phyloP scores from a whole-genome alignment of 2,113 vertebrate genomes.

The Marmota flaviventris region DNA sequence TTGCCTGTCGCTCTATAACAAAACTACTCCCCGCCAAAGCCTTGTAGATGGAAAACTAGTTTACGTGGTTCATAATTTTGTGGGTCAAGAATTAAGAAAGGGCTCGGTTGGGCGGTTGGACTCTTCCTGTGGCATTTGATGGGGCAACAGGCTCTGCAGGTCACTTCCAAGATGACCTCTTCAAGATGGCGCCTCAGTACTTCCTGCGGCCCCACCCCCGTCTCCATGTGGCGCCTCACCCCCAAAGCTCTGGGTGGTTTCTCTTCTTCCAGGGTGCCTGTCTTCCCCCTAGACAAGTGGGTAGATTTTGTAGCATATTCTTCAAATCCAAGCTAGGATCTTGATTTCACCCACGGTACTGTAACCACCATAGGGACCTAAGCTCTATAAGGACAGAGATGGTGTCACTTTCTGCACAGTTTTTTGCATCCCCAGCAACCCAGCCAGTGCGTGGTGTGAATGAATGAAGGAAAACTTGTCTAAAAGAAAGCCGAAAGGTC shows the following conservation, averaged over 20 bases:
- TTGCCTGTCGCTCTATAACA: not conserved
- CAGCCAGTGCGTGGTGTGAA: not conserved
- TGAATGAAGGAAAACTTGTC: not conserved
- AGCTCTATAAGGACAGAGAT: not conserved
- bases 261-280: not conserved
- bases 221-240: too few species aligned
- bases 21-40: not conserved
- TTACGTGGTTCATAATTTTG: not conserved
- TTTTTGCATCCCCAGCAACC: not conserved
- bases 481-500: not conserved
- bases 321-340: not conserved
- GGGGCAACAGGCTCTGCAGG: not conserved
- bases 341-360: not conserved
- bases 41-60: not conserved
- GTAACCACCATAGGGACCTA: not conserved
- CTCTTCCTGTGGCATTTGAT: not conserved
- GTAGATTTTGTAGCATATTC: not conserved
- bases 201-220: too few species aligned
- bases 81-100: slow-evolving; percentile 5
- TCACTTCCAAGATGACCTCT: not conserved
- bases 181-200: not conserved
- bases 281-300: not conserved
- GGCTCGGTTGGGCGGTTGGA: not conserved
- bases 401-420: not conserved
- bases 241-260: not conserved